Percentiles rank a stretch among this genome's conserved stretches.
phyloP scores from a whole-genome alignment of 2,888 invertebrate genomes.

The Junonia oenone region DNA sequence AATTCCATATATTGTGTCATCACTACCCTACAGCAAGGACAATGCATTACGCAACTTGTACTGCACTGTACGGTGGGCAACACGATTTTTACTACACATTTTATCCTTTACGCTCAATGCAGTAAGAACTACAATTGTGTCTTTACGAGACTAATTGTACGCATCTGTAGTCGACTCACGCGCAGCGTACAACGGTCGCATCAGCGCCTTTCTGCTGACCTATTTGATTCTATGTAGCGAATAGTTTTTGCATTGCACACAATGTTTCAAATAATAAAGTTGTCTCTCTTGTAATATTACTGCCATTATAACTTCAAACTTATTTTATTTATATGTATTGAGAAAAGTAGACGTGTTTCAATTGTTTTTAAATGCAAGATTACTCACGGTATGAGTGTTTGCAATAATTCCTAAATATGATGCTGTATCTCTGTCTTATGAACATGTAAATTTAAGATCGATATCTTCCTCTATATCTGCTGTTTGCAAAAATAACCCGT shows the following conservation, averaged over 20 bases:
- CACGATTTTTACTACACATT: constrained; percentile 8
- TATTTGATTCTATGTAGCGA: constrained; percentile 52
- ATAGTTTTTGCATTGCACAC: constrained; percentile 35
- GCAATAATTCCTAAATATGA: no score
- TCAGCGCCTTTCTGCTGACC: constrained; percentile 59
- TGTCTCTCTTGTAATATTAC: no score
- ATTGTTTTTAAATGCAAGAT: no score
- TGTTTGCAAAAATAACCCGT: constrained; percentile 52
- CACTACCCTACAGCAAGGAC: constrained; percentile 45
- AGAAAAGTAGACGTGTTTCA: no score
- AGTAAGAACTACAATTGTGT: constrained; percentile 15
- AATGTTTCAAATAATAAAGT: constrained; percentile 1
- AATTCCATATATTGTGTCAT: constrained; percentile 48
- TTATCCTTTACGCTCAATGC: constrained; percentile 18
- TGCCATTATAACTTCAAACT: no score
- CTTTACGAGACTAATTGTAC: constrained; percentile 25
- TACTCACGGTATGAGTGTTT: no score
- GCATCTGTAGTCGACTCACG: constrained; percentile 62
- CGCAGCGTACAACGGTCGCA: constrained; percentile 62
- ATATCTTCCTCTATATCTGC: constrained; percentile 50
- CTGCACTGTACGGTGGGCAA: constrained; percentile 21
- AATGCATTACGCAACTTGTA: constrained; percentile 58
- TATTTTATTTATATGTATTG: no score
- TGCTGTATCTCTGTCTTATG: no score
- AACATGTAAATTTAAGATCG: constrained; percentile 54